These are phyloP conservation scores for Ectemnius lituratus DNA, from an alignment of 2,888 invertebrate species.

Conservation along the genomic window DNA sequence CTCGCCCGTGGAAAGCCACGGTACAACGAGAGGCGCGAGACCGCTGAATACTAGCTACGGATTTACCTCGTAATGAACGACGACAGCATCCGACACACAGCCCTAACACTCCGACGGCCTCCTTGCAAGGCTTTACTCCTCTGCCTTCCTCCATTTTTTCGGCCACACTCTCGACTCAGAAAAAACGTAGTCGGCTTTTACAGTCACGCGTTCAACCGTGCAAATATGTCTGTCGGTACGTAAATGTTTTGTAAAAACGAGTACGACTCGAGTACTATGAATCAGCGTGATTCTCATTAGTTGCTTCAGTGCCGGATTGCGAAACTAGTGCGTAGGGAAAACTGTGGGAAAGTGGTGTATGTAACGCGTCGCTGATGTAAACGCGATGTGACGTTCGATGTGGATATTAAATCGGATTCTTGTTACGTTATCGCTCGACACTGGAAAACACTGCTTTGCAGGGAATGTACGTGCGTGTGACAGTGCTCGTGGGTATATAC, in stretches of 20 bases:
- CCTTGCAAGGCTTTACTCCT: background rate
- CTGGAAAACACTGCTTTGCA: too few species aligned
- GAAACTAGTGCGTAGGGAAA: background rate
- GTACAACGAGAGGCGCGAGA: slow-evolving; percentile 29
- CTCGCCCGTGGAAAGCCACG: slow-evolving; percentile 37
- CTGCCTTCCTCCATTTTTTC: slow-evolving; percentile 35
- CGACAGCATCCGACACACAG: slow-evolving; percentile 52
- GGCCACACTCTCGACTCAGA: too few species aligned
- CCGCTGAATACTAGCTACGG: slow-evolving; percentile 43
- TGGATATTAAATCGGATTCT: background rate
- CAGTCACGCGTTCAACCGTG: background rate
- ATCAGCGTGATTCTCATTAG: background rate
- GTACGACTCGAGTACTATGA: background rate
- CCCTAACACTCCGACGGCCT: slow-evolving; percentile 21
- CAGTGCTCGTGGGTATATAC: background rate
- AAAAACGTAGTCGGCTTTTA: too few species aligned
- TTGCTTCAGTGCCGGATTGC: background rate
- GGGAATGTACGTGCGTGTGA: background rate
- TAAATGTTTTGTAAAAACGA: background rate
- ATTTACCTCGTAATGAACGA: slow-evolving; percentile 54
- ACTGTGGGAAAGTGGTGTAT: slow-evolving; percentile 1
- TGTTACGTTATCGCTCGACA: background rate
- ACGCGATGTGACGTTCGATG: background rate
- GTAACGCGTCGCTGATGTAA: background rate
- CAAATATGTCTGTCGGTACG: background rate